These are phyloP conservation scores for Lepidostoma basale DNA, from an alignment of 1,140 invertebrate genomes.

Conservation along the genomic window DNA sequence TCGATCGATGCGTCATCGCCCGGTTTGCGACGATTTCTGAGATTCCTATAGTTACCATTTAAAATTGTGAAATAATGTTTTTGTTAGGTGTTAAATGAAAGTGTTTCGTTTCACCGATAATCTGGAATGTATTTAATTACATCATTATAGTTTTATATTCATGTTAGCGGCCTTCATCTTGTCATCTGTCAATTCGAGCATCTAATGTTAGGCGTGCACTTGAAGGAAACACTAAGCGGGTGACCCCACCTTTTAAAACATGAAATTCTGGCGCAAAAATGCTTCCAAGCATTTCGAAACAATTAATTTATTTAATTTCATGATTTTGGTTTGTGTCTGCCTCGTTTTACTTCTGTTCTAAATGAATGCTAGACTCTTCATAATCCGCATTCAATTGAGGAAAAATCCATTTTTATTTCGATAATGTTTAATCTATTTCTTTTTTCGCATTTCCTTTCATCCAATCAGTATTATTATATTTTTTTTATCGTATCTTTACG, in stretches of 20 bases:
- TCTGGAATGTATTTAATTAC: neutral
- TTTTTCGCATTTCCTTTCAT: too few species aligned
- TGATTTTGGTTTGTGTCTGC: too few species aligned
- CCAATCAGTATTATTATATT: too few species aligned
- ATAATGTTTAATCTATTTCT: too few species aligned
- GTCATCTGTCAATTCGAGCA: conserved; percentile 36
- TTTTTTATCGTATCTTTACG: too few species aligned
- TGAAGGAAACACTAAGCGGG: conserved; percentile 8
- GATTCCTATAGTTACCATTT: conserved; percentile 27
- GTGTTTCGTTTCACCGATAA: neutral
- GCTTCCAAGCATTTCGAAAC: too few species aligned
- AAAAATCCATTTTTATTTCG: too few species aligned
- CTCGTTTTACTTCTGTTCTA: too few species aligned
- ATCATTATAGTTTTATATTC: neutral
- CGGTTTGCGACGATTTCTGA: conserved; percentile 45
- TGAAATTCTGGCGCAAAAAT: neutral
- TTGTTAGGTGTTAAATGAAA: neutral
- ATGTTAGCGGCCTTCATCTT: conserved; percentile 16
- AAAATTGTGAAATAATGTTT: conserved; percentile 2
- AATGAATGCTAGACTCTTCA: too few species aligned
- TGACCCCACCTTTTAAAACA: conserved; percentile 33
- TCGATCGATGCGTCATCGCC: conserved; percentile 63
- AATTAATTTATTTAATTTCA: too few species aligned
- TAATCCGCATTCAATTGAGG: too few species aligned
- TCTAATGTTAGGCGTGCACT: conserved; percentile 34